Evolutionary conservation across 2,888 invertebrate species (phyloP).

Genomic region (Spatulosminthurus flaviceps): DNA sequence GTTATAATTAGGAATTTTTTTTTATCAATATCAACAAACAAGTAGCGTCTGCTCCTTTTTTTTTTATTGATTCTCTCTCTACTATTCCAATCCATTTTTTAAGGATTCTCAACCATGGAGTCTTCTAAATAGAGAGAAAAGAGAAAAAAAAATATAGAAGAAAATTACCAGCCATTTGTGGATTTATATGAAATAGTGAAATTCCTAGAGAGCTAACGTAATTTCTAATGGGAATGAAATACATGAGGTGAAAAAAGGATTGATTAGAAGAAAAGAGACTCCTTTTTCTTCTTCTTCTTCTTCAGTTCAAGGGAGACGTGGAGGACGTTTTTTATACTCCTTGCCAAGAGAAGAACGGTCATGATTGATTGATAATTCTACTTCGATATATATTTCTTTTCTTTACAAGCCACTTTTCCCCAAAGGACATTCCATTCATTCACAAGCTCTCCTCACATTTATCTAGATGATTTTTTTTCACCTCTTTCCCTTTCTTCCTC

Average conservation of each 20-base stretch:
- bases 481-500: constrained; percentile 23
- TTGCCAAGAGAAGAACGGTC: not conserved
- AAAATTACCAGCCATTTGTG: constrained; percentile 20
- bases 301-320: not conserved
- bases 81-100: not conserved
- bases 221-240: constrained; percentile 40
- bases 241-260: constrained; percentile 42
- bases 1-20: constrained; percentile 5
- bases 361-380: constrained; percentile 45
- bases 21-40: not conserved
- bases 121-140: too few relatives aligned
- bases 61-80: not conserved
- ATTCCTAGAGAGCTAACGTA: constrained; percentile 9
- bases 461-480: constrained; percentile 25
- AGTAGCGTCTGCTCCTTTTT: too few relatives aligned
- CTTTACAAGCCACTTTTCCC: constrained; percentile 33
- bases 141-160: too few relatives aligned
- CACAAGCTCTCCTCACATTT: constrained; percentile 32
- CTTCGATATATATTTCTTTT: constrained; percentile 41
- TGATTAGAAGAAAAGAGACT: constrained; percentile 27
- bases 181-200: constrained; percentile 16
- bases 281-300: not conserved
- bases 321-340: not conserved
- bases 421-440: constrained; percentile 34
- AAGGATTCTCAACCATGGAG: too few relatives aligned